Evolutionary conservation across 2,888 invertebrate genomes (phyloP).

Genomic region (Strigamia crassipes): DNA sequence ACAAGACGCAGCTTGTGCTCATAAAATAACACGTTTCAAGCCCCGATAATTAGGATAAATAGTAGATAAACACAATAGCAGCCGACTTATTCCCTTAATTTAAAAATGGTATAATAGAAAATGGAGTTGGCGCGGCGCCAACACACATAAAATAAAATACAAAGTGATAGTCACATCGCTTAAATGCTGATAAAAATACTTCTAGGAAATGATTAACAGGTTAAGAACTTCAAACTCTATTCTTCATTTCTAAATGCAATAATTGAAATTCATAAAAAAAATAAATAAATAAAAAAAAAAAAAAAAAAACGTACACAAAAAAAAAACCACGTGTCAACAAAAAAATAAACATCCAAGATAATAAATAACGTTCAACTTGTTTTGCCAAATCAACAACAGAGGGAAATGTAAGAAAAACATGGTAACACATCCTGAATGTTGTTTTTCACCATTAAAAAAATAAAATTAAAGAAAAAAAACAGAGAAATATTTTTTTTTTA

Average conservation of each 20-base stretch:
- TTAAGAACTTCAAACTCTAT: background rate
- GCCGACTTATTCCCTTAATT: constrained; percentile 42
- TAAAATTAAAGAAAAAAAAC: background rate
- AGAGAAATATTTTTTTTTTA: background rate
- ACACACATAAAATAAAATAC: constrained; percentile 37
- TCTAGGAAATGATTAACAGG: constrained; percentile 42
- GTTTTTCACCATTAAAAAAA: background rate
- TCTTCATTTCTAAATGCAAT: background rate
- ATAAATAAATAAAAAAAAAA: background rate
- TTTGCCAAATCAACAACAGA: background rate
- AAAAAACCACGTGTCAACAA: background rate
- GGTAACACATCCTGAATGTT: background rate
- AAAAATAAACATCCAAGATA: background rate
- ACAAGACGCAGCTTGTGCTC: constrained; percentile 40
- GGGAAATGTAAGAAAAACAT: background rate
- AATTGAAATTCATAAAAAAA: background rate
- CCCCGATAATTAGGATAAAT: constrained; percentile 42
- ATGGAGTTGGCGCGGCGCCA: constrained; percentile 18
- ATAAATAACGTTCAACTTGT: background rate
- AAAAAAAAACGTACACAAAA: background rate
- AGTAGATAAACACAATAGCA: constrained; percentile 40
- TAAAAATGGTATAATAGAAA: constrained; percentile 41
- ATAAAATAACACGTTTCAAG: constrained; percentile 42
- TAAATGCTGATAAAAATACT: constrained; percentile 40
- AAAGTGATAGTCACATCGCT: constrained; percentile 40